phyloP scores from a whole-genome alignment of 2,113 vertebrate genomes.

The Pelvicachromis taeniatus region DNA sequence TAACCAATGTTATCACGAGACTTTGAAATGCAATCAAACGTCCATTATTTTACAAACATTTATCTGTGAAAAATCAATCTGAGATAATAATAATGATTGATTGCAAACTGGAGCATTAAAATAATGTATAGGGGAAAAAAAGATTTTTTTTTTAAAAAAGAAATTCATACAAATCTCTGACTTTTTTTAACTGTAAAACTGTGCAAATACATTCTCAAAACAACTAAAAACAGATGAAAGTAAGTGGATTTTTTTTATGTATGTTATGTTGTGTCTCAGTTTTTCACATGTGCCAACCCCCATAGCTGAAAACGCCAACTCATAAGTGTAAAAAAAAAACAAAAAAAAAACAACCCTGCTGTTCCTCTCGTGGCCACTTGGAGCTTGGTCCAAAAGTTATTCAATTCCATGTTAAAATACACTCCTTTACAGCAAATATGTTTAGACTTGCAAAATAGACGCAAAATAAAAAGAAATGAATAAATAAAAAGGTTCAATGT shows the following conservation, averaged over 20 bases:
- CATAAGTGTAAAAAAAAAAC: background rate
- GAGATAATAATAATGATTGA: background rate
- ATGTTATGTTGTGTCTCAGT: background rate
- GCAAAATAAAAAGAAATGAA: background rate
- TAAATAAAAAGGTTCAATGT: background rate
- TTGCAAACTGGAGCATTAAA: background rate
- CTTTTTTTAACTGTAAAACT: background rate
- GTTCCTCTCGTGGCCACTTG: background rate
- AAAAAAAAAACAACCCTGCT: background rate
- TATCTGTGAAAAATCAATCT: background rate
- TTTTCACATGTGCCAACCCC: background rate
- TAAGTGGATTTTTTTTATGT: background rate
- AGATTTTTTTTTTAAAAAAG: background rate
- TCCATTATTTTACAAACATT: background rate
- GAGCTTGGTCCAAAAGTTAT: background rate
- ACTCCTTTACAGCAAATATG: background rate
- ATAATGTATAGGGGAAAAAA: background rate
- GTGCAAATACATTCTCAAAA: background rate
- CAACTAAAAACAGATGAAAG: background rate
- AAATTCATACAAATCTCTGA: background rate
- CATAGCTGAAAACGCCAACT: background rate
- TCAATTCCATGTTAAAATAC: background rate
- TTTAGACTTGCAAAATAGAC: background rate
- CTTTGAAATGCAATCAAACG: conserved; percentile 33
- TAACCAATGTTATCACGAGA: conserved; percentile 68